Conservation (phyloP, 2,113 vertebrate species). For the Panurus biarmicus region DNA sequence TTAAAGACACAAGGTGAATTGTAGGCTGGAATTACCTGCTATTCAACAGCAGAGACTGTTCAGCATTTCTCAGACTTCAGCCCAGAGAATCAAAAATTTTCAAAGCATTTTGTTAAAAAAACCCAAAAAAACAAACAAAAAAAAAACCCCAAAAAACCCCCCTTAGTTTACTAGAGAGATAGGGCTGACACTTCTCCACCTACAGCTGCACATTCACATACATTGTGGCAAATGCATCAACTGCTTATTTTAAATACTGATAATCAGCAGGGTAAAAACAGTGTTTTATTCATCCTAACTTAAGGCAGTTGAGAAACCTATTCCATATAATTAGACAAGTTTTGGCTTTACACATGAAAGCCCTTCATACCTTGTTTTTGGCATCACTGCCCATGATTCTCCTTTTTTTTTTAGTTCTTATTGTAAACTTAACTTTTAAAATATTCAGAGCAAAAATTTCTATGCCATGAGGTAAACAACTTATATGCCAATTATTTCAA, state of each 20-base stretch:
- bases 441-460: neutral
- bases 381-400: neutral
- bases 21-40: neutral
- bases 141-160: neutral
- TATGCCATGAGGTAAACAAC: neutral
- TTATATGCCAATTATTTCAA: neutral
- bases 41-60: neutral
- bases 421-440: neutral
- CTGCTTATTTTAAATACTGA: neutral
- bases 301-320: neutral
- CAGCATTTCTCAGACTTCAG: neutral
- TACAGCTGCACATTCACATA: neutral
- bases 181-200: neutral
- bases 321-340: neutral
- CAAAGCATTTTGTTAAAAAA: neutral
- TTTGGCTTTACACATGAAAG: neutral
- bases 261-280: neutral
- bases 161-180: neutral
- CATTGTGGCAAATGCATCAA: neutral
- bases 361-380: neutral
- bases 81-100: neutral
- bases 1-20: neutral
- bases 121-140: neutral
- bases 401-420: neutral
- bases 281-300: neutral